These are phyloP conservation scores for Leptogaster cylindrica DNA, from an alignment of 2,888 invertebrate genomes.

Conservation along the genomic window DNA sequence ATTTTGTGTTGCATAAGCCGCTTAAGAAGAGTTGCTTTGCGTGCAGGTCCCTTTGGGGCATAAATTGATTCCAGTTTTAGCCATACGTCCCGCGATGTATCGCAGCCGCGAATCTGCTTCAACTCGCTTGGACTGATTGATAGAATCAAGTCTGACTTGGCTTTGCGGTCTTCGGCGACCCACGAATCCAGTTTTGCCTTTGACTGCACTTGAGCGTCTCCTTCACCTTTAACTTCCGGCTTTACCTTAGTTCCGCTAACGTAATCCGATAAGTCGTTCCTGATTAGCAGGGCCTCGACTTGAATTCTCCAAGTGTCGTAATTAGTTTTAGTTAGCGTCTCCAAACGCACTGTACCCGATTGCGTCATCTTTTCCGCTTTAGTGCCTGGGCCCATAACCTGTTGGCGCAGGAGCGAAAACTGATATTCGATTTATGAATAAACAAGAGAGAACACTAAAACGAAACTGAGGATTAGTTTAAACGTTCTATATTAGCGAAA, in stretches of 20 bases:
- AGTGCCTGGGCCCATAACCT: constrained; percentile 18
- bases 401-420: not conserved
- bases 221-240: not conserved
- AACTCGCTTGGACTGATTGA: constrained; percentile 42
- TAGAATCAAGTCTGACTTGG: constrained; percentile 41
- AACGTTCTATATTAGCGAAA: too few species aligned
- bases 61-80: constrained; percentile 36
- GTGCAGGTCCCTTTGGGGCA: constrained; percentile 41
- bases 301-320: constrained; percentile 1
- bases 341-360: not conserved
- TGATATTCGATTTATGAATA: too few species aligned
- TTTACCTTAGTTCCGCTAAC: not conserved
- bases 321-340: not conserved
- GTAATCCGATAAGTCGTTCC: not conserved
- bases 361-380: not conserved
- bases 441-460: too few species aligned
- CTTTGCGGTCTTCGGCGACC: not conserved
- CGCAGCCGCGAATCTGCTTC: constrained; percentile 30
- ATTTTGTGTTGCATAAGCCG: constrained; percentile 39
- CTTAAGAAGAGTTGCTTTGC: constrained; percentile 38
- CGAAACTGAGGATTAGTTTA: too few species aligned
- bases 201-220: not conserved
- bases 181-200: not conserved
- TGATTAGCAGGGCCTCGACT: not conserved
- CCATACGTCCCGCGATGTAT: constrained; percentile 38